Evolutionary conservation across 2,888 invertebrate genomes (phyloP), one percentile per base, ranked within the genome.

Genomic region (Macrophya alboannulata): DNA sequence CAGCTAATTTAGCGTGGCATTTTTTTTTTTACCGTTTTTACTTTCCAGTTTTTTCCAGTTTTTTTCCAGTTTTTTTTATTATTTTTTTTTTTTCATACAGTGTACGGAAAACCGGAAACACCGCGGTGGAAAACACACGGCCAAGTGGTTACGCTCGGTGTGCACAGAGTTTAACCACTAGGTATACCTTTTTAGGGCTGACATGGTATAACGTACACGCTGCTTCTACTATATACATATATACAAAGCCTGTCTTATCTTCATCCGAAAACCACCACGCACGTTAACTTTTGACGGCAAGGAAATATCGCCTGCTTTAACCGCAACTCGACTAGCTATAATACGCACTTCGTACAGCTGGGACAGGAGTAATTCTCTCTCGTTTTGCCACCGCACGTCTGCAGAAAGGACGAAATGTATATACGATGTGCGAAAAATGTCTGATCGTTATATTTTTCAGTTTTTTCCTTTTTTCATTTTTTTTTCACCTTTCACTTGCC

Each of bases 241-340:
- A 51, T 12, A 12, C 48, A 62, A 17, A 71, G 17, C 81, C 62
- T 81, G 81, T 62, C 81, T 81, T 81, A 81, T 81, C 81, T 81
- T 62, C 81, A 81, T 81, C 81, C 81, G 43, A 81, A 62, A 81
- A 51, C 81, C 62, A 81, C 48, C 59, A 81, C 81, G 81, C 37
- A 62, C 81, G 62, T 62, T 62, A 81, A 81, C 81, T 62, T 81
- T 62, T 81, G 81, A 81, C 81, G 81, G 62, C 17, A 45, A 74
- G 59, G 62, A 43, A 62, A 81, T 62, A 81, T 81, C 37, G n/a
- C 77, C n/a, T n/a, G 48, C 76, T 76, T 68, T 37, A 25, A 25
- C 68, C 37, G 5, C 25, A 17, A 25, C 10, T 31, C 68, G 25
- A 31, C 37, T 17, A 55, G 15, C 17, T 40, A 76, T 25, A 76